A percentile compares a stretch with the other conserved stretches of the same genome.
Conservation (phyloP, 2,113 vertebrate species). For the Vidua macroura region DNA sequence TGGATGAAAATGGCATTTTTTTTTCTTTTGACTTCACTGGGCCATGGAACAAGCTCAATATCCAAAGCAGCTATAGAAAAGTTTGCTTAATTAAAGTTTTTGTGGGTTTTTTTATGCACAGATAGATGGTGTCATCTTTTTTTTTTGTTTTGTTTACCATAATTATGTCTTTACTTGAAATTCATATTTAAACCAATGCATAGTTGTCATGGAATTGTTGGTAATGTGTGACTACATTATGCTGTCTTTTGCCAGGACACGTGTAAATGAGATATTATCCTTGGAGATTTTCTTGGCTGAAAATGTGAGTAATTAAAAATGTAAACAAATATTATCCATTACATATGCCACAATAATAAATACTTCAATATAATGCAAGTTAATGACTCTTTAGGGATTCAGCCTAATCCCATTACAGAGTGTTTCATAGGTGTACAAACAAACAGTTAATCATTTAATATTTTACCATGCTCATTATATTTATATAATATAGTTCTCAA, state of each 20-base stretch:
- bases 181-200: constrained; percentile 68
- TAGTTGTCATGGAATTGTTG: constrained; percentile 77
- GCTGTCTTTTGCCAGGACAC: constrained; percentile 75
- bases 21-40: background rate
- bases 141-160: constrained; percentile 66
- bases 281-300: constrained; percentile 81
- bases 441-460: constrained; percentile 71
- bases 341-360: constrained; percentile 79
- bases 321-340: constrained; percentile 82
- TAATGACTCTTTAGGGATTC: constrained; percentile 74
- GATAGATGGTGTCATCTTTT: background rate
- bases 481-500: background rate
- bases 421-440: constrained; percentile 71
- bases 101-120: background rate
- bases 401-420: constrained; percentile 70
- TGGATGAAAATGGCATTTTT: background rate
- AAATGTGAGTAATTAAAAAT: constrained; percentile 81
- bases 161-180: constrained; percentile 75
- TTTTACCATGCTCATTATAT: constrained; percentile 27
- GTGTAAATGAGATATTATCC: constrained; percentile 79
- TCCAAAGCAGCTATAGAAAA: constrained; percentile 23
- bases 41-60: background rate
- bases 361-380: constrained; percentile 76
- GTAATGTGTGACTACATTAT: constrained; percentile 78
- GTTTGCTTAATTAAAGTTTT: constrained; percentile 64